These are phyloP conservation scores for Coendou prehensilis DNA, from an alignment of 2,797 vertebrate genomes.

Conservation along the genomic window DNA sequence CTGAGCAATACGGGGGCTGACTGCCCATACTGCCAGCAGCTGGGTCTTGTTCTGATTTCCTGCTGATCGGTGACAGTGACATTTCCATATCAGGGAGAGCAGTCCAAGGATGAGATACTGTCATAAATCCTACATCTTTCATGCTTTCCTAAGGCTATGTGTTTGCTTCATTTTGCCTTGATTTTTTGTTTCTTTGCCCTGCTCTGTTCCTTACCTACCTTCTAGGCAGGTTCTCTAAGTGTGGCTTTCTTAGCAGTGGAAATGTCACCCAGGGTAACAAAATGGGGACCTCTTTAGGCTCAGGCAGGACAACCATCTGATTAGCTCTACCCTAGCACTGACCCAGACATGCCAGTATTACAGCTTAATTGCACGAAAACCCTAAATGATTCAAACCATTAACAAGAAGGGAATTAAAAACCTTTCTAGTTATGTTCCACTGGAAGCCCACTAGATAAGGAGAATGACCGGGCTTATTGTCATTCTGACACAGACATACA, in stretches of 20 bases:
- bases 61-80: conserved; percentile 28
- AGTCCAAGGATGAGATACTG: not conserved
- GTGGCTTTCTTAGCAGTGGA: not conserved
- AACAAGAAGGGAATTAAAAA: not conserved
- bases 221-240: not conserved
- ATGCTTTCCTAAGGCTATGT: not conserved
- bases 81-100: conserved; percentile 47
- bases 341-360: not conserved
- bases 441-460: not conserved
- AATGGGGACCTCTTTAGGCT: not conserved
- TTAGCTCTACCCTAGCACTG: not conserved
- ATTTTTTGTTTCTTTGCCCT: not conserved
- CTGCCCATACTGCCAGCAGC: not conserved
- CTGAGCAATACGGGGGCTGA: not conserved
- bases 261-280: not conserved
- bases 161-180: not conserved
- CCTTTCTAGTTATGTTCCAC: not conserved
- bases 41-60: conserved; percentile 45
- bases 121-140: not conserved
- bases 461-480: not conserved
- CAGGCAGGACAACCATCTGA: not conserved
- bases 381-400: not conserved
- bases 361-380: not conserved
- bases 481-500: not conserved
- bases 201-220: not conserved